phyloP scores from a whole-genome alignment of 2,888 invertebrate species.

The Autographa pulchrina region DNA sequence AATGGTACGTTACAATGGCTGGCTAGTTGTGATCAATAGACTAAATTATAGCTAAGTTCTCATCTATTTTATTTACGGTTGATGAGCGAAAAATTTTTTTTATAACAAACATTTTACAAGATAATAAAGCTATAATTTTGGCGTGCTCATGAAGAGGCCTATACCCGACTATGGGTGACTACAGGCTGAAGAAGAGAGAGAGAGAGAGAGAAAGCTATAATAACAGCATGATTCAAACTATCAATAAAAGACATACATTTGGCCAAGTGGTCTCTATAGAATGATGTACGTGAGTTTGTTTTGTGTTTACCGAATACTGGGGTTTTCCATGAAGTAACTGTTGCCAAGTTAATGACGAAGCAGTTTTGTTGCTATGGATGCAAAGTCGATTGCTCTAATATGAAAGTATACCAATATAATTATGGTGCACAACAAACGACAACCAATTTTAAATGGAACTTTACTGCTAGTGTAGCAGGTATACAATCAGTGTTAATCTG shows the following conservation, averaged over 20 bases:
- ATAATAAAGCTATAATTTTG: too few species aligned
- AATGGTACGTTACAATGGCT: conserved; percentile 8
- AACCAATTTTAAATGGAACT: neutral
- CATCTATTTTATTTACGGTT: neutral
- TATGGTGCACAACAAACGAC: neutral
- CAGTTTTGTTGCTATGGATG: neutral
- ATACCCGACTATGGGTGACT: too few species aligned
- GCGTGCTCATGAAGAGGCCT: too few species aligned
- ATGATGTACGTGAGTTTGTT: neutral
- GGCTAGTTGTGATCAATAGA: conserved; percentile 3
- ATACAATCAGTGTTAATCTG: neutral
- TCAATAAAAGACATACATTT: neutral
- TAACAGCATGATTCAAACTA: neutral
- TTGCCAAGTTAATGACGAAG: neutral
- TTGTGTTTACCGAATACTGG: neutral
- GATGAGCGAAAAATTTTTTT: neutral
- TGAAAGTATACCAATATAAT: too few species aligned
- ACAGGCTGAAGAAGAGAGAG: too few species aligned
- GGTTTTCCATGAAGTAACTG: neutral
- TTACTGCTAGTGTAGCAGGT: neutral
- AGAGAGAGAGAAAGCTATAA: too few species aligned
- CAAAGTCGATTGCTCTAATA: neutral
- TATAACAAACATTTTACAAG: neutral
- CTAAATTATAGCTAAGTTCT: neutral
- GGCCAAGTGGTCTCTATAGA: neutral